Conservation (phyloP, 2,113 vertebrate genomes). For the Varanus komodoensis region DNA sequence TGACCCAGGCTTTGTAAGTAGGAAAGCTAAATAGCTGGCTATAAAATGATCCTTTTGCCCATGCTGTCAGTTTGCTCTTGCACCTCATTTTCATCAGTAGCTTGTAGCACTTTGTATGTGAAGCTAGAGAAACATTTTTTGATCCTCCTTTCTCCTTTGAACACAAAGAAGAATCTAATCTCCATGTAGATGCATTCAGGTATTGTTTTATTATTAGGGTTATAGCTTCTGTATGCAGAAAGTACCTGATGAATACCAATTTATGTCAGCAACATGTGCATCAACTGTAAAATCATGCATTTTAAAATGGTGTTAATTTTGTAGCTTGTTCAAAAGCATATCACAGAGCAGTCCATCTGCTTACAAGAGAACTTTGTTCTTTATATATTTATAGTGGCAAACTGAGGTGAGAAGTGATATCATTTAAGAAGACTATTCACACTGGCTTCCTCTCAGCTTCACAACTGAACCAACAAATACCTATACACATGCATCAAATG, state of each 20-base stretch:
- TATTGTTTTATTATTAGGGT: neutral
- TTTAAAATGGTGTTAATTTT: neutral
- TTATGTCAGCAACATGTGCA: slow-evolving; percentile 12
- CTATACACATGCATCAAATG: neutral
- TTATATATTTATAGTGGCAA: neutral
- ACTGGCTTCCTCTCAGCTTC: too few relatives aligned
- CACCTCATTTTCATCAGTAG: neutral
- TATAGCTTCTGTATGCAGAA: neutral
- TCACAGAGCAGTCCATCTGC: neutral
- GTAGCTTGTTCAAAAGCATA: neutral
- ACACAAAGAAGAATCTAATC: neutral
- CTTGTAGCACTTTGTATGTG: neutral
- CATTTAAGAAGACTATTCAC: too few relatives aligned
- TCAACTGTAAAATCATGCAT: neutral
- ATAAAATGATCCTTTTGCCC: too few relatives aligned
- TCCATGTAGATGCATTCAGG: neutral
- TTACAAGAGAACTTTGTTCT: neutral
- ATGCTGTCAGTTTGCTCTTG: too few relatives aligned
- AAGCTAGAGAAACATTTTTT: neutral
- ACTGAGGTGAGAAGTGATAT: too few relatives aligned
- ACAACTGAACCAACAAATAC: neutral
- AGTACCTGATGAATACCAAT: neutral
- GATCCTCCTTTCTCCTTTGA: too few relatives aligned
- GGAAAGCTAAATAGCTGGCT: too few relatives aligned
- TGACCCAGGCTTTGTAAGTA: too few relatives aligned